Evolutionary conservation across 2,797 vertebrate genomes (phyloP), one percentile per base, ranked within the genome.

Genomic region (Anisognathus igniventris): DNA sequence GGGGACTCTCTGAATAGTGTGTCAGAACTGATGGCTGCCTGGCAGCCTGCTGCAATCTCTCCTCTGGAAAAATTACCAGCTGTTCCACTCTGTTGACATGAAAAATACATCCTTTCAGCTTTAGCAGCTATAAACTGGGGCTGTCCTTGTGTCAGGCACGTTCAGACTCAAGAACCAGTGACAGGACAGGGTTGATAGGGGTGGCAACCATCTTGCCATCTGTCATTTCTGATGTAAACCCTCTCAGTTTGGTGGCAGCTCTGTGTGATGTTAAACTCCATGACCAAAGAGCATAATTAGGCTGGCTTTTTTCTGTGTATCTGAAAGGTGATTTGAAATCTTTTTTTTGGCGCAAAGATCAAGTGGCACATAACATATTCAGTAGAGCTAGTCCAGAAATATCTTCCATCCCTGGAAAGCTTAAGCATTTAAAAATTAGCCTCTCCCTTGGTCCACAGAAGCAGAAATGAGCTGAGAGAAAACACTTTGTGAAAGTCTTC

Each of bases 61-160:
- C 54, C 86, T 74, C 81, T 82, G 92, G 75, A 92, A 94, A 95
- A 93, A 90, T 66, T 75, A 68, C 75, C 76, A 84, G 88, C 74
- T 66, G 30, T 86, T 96, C 84, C 3, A 1, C 71, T 85, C 82
- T 64, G 54, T 33, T 93, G 92, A 88, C 76, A 53, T 58, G 82
- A 93, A 96, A 93, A 96, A 79, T 78, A 24, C 56, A 67, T 79
- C 79, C 77, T 83, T 93, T 94, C 92, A 86, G 47, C 58, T 65
- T 79, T 50, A 92, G 30, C 79, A 73, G 27, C 65, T 68, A 24
- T 53, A 77, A 95, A 86, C 65, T 12, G 48, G 48, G 75, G 28
- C 51, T 75, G 28, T 83, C 42, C 37, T 87, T 31, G 31, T 68
- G 53, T 76, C 78, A 61, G 84, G 67, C 44, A 83, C 18, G 3